These are phyloP conservation scores for Neodon shergylaensis DNA, from an alignment of 2,113 vertebrate genomes.

Conservation along the genomic window DNA sequence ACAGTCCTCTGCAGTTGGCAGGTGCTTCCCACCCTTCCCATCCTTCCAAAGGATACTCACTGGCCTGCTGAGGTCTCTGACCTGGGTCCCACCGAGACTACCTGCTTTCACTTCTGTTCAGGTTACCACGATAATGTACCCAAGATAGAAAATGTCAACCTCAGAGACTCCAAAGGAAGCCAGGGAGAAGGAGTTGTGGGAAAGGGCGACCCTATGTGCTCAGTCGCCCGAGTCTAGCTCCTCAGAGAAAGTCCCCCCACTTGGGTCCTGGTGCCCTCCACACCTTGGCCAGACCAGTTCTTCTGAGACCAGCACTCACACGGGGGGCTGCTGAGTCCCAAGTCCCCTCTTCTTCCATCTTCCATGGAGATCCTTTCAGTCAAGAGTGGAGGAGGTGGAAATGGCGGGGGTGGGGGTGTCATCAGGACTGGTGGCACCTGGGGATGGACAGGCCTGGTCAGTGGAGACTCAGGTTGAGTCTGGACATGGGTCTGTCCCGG, in stretches of 20 bases:
- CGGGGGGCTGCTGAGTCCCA: neutral
- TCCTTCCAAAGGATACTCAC: rapidly evolving
- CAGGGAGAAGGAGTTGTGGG: neutral
- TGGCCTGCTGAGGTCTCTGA: neutral
- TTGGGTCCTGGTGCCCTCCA: neutral
- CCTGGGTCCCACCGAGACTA: neutral
- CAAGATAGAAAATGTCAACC: neutral
- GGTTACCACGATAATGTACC: too few species aligned
- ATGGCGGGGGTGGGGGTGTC: conserved; percentile 53
- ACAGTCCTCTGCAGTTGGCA: neutral
- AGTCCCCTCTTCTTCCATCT: neutral
- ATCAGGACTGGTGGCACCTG: conserved; percentile 58
- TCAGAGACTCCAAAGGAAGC: neutral
- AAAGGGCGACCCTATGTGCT: too few species aligned
- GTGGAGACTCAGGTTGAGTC: neutral
- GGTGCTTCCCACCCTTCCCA: rapidly evolving
- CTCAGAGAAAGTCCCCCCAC: neutral
- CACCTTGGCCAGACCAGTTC: neutral
- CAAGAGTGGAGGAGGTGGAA: conserved; percentile 53
- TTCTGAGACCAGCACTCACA: conserved; percentile 19
- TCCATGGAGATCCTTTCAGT: neutral
- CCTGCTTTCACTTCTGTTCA: neutral
- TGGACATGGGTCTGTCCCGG: neutral
- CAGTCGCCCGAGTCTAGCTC: neutral
- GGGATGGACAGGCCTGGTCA: neutral